Evolutionary conservation across 2,113 vertebrate genomes (phyloP), one percentile per base, ranked within the genome.

Genomic region (Prinia subflava): DNA sequence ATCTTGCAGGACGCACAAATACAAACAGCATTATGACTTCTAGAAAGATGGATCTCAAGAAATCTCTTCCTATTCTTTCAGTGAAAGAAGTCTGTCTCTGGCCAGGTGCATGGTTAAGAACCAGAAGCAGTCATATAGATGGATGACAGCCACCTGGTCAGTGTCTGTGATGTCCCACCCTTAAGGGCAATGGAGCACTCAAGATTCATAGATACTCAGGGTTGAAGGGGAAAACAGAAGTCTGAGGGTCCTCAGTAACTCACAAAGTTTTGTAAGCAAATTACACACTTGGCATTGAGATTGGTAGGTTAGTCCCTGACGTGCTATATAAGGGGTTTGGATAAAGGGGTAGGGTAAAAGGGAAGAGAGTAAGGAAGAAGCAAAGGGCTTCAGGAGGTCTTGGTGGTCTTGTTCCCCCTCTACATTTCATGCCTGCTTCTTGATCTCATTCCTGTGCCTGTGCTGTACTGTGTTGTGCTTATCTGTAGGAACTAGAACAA

Each of bases 251-350:
- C 11, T 4, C 0, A 44, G 6, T 19, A 60, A 23, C 14, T 60
- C 46, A 52, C 16, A 4, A 18, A 59, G 18, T 15, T 69, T 60
- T 37, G 8, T 69, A 22, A 44, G 12, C 10, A 53, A 33, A 46
- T 77, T 23, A 13, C 33, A 44, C 14, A 7, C 9, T 37, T 37
- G 25, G 19, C 22, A 19, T 28, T 24, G 33, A 60, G 52, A 86
- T 15, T 8, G 21, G 5, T 25, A 18, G 3, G 21, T 44, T 25
- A 23, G 13, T 25, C 17, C 11, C 37, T 31, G 27, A 10, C 0
- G 0, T 25, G 14, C 10, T 42, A 1, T 21, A 7, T 22, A 22
- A 35, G 3, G 31, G 18, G 4, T 33, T 60, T 44, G 37, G 21
- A 33, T 44, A 52, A 68, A 44, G 33, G 16, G 16, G 3, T 20